Percentiles rank a stretch among this genome's conserved stretches.
phyloP scores from a whole-genome alignment of 2,888 invertebrate species.

The Sympetrum striolatum region DNA sequence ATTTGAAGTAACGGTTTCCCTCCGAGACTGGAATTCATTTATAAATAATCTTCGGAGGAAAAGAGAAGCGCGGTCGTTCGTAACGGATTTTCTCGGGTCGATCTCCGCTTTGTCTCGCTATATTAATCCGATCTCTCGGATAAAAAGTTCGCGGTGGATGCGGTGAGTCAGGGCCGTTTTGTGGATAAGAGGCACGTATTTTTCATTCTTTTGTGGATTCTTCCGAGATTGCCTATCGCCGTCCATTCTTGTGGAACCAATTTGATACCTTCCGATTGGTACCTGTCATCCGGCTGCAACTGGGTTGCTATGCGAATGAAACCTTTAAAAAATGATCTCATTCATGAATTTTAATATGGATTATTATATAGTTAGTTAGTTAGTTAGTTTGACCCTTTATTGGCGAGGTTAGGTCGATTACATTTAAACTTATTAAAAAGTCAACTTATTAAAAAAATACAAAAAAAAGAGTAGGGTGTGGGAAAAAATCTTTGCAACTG shows the following conservation, averaged over 20 bases:
- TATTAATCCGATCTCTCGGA: background rate
- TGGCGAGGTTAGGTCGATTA: no score
- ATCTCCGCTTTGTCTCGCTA: background rate
- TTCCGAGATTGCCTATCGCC: background rate
- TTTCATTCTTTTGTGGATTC: background rate
- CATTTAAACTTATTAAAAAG: no score
- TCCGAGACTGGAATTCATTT: conserved; percentile 18
- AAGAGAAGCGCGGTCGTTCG: conserved; percentile 7
- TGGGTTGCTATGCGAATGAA: no score
- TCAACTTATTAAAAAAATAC: no score
- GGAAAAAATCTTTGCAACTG: no score
- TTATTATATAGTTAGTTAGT: no score
- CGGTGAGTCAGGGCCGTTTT: background rate
- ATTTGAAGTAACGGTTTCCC: conserved; percentile 26
- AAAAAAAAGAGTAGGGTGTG: no score
- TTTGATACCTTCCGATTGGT: background rate
- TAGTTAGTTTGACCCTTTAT: no score
- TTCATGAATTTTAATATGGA: no score
- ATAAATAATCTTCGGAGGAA: background rate
- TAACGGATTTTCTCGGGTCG: conserved; percentile 10
- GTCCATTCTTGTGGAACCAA: no score
- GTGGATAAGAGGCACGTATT: background rate
- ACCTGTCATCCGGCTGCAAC: no score
- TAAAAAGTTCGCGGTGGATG: background rate
- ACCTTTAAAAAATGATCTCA: background rate